phyloP scores from a whole-genome alignment of 1,140 invertebrate species.

The Dendroctonus ponderosae region DNA sequence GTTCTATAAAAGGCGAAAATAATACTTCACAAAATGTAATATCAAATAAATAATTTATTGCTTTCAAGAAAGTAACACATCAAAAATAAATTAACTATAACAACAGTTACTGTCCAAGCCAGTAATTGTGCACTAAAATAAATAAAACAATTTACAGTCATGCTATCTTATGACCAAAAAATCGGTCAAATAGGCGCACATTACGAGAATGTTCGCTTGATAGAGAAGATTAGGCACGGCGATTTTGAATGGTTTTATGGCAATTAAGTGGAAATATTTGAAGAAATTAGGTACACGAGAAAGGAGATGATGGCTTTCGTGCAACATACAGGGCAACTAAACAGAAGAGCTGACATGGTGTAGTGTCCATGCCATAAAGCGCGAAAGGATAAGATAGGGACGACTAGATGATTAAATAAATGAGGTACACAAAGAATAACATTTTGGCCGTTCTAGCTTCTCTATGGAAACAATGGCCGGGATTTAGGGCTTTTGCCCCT shows the following conservation, averaged over 20 bases:
- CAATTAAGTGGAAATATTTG: slow-evolving; percentile 2
- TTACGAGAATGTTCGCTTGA: slow-evolving; percentile 5
- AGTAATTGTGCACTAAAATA: slow-evolving; percentile 7
- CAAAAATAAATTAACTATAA: slow-evolving; percentile 17
- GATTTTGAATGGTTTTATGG: slow-evolving; percentile 1
- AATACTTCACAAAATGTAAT: too few species aligned
- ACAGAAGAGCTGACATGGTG: background rate
- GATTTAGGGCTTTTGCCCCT: slow-evolving; percentile 51
- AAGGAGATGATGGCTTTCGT: slow-evolving; percentile 1
- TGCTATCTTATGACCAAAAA: slow-evolving; percentile 14
- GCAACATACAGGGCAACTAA: background rate
- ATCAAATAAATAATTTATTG: too few species aligned
- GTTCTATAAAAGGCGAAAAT: too few species aligned
- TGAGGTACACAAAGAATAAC: background rate
- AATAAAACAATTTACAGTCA: slow-evolving; percentile 22
- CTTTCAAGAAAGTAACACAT: background rate
- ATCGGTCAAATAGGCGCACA: slow-evolving; percentile 15
- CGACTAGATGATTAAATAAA: background rate
- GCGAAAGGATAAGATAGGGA: background rate
- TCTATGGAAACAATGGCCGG: background rate
- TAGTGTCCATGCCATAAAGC: background rate
- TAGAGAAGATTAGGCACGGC: slow-evolving; percentile 14
- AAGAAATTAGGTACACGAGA: slow-evolving; percentile 5
- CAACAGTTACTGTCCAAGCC: background rate
- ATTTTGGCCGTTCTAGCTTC: slow-evolving; percentile 7